Conservation (phyloP, 1,140 invertebrate species). For the Cydia amplana region DNA sequence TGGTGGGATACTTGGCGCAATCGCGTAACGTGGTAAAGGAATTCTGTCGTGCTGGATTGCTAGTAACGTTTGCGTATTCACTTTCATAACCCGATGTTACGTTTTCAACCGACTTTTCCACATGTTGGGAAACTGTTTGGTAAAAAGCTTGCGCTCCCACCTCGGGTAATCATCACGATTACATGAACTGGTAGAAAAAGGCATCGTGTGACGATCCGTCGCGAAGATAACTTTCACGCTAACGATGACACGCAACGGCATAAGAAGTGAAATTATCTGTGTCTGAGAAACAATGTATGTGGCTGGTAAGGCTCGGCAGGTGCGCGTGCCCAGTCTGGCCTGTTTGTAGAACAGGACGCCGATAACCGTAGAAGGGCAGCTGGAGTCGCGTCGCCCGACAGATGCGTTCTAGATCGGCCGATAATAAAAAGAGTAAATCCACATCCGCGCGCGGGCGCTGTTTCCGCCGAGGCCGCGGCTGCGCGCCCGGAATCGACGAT, state of each 20-base stretch:
- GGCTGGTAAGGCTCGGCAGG: constrained; percentile 56
- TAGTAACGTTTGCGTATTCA: constrained; percentile 60
- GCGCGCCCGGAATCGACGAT: constrained; percentile 70
- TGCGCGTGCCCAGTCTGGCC: constrained; percentile 55
- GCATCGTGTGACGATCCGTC: constrained; percentile 56
- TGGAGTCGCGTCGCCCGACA: constrained; percentile 66
- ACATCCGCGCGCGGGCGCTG: constrained; percentile 67
- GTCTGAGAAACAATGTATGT: constrained; percentile 19
- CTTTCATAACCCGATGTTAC: constrained; percentile 77
- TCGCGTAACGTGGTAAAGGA: constrained; percentile 51
- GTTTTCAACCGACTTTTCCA: constrained; percentile 69
- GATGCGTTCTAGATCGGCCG: constrained; percentile 72
- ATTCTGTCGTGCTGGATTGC: constrained; percentile 56
- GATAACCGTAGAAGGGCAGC: constrained; percentile 69
- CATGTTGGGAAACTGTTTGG: constrained; percentile 63
- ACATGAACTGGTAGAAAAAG: constrained; percentile 49
- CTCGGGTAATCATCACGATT: constrained; percentile 61
- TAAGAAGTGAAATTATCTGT: constrained; percentile 34
- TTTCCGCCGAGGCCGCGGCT: constrained; percentile 60
- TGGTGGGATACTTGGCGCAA: constrained; percentile 36
- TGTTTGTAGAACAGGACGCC: constrained; percentile 53
- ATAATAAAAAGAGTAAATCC: constrained; percentile 72
- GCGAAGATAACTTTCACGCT: constrained; percentile 59
- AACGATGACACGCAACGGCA: constrained; percentile 49
- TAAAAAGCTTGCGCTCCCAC: constrained; percentile 71